A percentile compares a stretch with the other conserved stretches of the same genome.
phyloP scores from a whole-genome alignment of 1,140 invertebrate species.

The Papilio aristodemus region DNA sequence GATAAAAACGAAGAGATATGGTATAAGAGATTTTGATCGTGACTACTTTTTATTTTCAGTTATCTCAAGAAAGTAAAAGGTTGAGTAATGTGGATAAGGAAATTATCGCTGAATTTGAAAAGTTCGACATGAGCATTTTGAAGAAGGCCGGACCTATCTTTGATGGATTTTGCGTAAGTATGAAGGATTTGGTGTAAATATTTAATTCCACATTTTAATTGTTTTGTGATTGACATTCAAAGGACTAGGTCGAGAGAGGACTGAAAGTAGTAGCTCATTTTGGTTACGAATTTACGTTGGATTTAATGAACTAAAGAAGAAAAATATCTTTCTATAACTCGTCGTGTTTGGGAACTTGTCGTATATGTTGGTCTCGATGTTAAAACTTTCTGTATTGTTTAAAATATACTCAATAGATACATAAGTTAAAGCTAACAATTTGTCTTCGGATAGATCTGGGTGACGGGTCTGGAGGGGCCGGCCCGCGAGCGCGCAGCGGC shows the following conservation, averaged over 20 bases:
- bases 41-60: conserved; percentile 41
- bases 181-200: no score
- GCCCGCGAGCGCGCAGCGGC: conserved; percentile 88
- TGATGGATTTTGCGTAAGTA: conserved; percentile 90
- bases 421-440: no score
- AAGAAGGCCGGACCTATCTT: conserved; percentile 89
- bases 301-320: no score
- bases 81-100: conserved; percentile 56
- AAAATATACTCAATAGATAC: no score
- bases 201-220: conserved; percentile 25
- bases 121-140: conserved; percentile 83
- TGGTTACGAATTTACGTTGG: no score
- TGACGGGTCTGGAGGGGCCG: conserved; percentile 54
- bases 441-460: conserved; percentile 73
- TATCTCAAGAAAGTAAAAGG: conserved; percentile 61
- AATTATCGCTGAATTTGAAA: conserved; percentile 57
- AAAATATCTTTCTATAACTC: no score
- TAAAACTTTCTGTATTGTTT: no score
- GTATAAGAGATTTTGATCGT: no score
- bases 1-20: no score
- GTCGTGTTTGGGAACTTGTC: no score
- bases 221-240: neutral
- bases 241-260: neutral
- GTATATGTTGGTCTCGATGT: no score
- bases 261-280: no score